These are phyloP conservation scores for Andrena bucephala DNA, from an alignment of 2,888 invertebrate species.

Conservation along the genomic window DNA sequence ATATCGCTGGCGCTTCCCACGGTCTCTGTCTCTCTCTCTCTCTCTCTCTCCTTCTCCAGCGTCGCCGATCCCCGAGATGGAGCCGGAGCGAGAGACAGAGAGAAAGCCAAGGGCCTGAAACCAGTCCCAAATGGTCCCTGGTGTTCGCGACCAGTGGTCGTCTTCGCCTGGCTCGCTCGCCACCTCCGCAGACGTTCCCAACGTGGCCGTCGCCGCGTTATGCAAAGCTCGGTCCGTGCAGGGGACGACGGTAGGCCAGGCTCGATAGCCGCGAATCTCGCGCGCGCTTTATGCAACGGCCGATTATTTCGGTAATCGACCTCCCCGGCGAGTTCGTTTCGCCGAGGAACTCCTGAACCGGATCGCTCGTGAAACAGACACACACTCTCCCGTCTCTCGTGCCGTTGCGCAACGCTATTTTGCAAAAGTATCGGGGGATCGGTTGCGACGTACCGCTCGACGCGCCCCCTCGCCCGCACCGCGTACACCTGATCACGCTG, in stretches of 20 bases:
- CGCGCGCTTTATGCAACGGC: conserved; percentile 52
- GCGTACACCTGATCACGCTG: too few species aligned
- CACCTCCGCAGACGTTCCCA: conserved; percentile 15
- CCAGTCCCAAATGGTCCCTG: conserved; percentile 74
- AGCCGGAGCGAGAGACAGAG: conserved; percentile 29
- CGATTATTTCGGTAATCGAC: conserved; percentile 63
- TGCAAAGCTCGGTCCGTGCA: conserved; percentile 49
- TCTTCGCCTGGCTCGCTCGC: neutral
- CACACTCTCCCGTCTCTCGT: conserved; percentile 2
- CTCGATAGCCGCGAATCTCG: conserved; percentile 38
- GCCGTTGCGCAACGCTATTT: conserved; percentile 38
- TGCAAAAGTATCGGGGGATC: conserved; percentile 27
- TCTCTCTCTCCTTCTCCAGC: neutral
- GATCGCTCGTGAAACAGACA: conserved; percentile 47
- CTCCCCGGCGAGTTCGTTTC: conserved; percentile 22
- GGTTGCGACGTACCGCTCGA: neutral
- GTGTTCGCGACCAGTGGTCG: neutral
- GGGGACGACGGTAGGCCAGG: conserved; percentile 4
- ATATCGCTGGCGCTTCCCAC: conserved; percentile 80
- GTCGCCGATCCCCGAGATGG: neutral
- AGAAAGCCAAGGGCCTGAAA: conserved; percentile 72
- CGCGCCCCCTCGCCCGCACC: too few species aligned
- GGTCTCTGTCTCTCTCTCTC: conserved; percentile 63
- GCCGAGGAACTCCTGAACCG: conserved; percentile 37
- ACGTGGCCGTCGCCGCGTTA: conserved; percentile 31